Conservation (phyloP, 2,113 vertebrate species). For the Arothron firmamentum region DNA sequence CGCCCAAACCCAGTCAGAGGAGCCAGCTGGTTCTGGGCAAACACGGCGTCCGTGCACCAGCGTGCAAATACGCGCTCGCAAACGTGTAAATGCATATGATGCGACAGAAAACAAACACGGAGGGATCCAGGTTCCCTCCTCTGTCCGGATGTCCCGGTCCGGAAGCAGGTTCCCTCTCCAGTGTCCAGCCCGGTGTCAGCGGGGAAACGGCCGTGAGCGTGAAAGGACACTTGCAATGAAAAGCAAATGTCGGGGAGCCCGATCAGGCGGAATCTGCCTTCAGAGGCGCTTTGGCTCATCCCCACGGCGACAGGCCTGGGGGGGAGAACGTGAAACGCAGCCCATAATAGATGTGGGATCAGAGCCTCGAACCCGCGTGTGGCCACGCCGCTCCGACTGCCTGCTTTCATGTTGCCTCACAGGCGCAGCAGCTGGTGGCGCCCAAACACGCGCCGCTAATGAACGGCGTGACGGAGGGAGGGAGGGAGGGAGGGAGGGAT, state of each 20-base stretch:
- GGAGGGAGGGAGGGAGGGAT: no score
- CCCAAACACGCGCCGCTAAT: no score
- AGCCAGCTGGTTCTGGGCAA: conserved; percentile 72
- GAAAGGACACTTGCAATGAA: conserved; percentile 45
- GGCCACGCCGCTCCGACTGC: conserved; percentile 5
- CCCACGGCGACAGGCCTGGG: conserved; percentile 48
- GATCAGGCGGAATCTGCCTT: conserved; percentile 64
- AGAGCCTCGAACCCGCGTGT: no score
- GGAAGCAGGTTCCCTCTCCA: conserved; percentile 54
- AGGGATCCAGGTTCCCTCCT: conserved; percentile 50
- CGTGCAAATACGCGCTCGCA: conserved; percentile 20
- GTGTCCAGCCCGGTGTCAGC: conserved; percentile 49
- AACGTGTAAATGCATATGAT: conserved; percentile 49
- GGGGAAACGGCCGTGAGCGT: conserved; percentile 41
- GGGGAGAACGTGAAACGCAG: no score
- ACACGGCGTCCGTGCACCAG: conserved; percentile 53
- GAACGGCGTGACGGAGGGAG: no score
- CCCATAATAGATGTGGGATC: no score
- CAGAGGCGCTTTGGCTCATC: conserved; percentile 60
- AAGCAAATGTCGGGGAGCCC: conserved; percentile 48
- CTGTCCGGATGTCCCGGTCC: conserved; percentile 36
- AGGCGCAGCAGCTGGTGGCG: conserved; percentile 1
- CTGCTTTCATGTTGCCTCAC: background rate
- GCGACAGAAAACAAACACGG: conserved; percentile 61
- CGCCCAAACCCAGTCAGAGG: conserved; percentile 58